A percentile compares a stretch with the other conserved stretches of the same genome.
phyloP scores from a whole-genome alignment of 2,113 vertebrate genomes.

The Megaceryle torquata region DNA sequence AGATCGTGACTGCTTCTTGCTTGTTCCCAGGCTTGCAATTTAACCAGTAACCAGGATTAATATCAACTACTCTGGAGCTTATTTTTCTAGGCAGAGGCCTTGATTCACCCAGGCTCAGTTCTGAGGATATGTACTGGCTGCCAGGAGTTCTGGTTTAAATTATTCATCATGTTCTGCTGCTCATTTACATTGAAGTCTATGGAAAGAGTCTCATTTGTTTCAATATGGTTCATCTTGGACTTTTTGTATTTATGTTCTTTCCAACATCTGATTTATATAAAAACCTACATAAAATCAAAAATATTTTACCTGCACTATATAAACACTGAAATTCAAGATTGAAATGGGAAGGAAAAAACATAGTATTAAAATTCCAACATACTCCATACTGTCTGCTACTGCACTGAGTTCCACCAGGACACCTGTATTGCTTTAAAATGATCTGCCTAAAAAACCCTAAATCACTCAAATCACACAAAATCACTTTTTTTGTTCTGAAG shows the following conservation, averaged over 20 bases:
- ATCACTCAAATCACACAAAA: neutral
- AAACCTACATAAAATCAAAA: neutral
- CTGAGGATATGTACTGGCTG: neutral
- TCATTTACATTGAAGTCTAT: neutral
- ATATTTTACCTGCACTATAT: neutral
- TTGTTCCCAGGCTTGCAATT: neutral
- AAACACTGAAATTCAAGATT: neutral
- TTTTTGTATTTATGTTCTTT: neutral
- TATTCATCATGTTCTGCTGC: neutral
- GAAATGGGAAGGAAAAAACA: neutral
- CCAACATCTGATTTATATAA: conserved; percentile 3
- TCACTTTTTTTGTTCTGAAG: neutral
- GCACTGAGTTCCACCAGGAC: neutral
- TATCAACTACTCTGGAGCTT: neutral
- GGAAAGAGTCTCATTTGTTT: neutral
- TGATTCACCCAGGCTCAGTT: neutral
- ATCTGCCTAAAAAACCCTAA: neutral
- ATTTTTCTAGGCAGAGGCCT: neutral
- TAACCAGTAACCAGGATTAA: neutral
- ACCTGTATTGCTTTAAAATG: neutral
- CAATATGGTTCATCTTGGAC: neutral
- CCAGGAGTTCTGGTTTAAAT: conserved; percentile 24
- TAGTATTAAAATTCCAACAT: neutral
- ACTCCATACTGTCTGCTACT: neutral
- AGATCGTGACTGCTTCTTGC: neutral